These are phyloP conservation scores for Electrophaes corylata DNA, from an alignment of 2,888 invertebrate species.

Conservation along the genomic window DNA sequence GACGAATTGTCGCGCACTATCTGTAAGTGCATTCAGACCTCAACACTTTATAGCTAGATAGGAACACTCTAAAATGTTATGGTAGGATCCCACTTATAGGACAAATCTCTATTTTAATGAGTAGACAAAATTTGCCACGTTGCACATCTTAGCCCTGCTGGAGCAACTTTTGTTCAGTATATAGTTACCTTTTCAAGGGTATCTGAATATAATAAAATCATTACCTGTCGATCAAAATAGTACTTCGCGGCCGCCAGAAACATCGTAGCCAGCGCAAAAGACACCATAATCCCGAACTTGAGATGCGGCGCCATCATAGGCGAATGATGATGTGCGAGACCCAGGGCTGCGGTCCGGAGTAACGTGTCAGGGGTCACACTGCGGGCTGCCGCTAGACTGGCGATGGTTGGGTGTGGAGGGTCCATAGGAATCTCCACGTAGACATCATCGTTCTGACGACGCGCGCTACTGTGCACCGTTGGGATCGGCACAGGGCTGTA, in stretches of 20 bases:
- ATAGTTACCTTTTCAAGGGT: too few species aligned
- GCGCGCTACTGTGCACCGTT: slow-evolving; percentile 59
- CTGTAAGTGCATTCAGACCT: slow-evolving; percentile 35
- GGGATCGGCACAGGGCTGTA: slow-evolving; percentile 64
- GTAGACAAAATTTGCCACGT: too few species aligned
- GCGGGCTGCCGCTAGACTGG: slow-evolving; percentile 74
- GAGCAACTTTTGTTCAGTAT: too few species aligned
- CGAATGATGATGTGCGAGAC: slow-evolving; percentile 63
- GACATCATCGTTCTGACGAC: slow-evolving; percentile 69
- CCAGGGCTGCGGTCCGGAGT: slow-evolving; percentile 74
- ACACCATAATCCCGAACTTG: slow-evolving; percentile 89
- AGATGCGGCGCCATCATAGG: slow-evolving; percentile 84
- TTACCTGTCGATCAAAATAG: slow-evolving; percentile 88
- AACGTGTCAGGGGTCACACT: slow-evolving; percentile 77
- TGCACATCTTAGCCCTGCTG: too few species aligned
- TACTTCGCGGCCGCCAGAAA: slow-evolving; percentile 89
- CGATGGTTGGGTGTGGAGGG: slow-evolving; percentile 73
- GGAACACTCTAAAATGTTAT: too few species aligned
- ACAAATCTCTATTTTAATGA: too few species aligned
- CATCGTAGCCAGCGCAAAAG: slow-evolving; percentile 87
- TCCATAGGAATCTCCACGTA: slow-evolving; percentile 76
- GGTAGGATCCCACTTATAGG: too few species aligned
- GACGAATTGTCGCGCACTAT: slow-evolving; percentile 67
- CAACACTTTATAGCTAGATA: background rate
- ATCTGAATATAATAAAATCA: slow-evolving; percentile 17